Conservation (phyloP, 2,888 invertebrate species). For the Drosophila neoperkinsi region DNA sequence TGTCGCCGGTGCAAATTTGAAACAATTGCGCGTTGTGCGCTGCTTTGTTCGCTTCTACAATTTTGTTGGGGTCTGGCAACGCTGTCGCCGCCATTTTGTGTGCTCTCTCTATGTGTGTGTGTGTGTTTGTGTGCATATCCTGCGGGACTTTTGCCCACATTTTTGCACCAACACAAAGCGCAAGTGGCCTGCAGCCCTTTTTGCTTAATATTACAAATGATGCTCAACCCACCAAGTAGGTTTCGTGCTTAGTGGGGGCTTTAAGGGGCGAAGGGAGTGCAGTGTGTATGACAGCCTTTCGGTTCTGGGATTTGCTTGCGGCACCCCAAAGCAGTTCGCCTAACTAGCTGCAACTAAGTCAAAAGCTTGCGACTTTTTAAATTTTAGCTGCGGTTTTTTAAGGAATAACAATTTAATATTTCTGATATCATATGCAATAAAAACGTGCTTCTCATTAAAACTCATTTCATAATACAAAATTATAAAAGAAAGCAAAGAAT, state of each 20-base stretch:
- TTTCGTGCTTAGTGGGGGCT: not conserved
- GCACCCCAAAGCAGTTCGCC: conserved; percentile 4
- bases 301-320: conserved; percentile 24
- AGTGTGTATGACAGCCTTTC: conserved; percentile 27
- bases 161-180: conserved; percentile 35
- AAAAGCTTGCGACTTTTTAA: conserved; percentile 16
- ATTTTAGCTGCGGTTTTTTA: not conserved
- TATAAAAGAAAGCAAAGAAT: conserved; percentile 37
- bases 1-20: conserved; percentile 30
- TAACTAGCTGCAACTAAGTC: conserved; percentile 33
- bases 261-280: not conserved
- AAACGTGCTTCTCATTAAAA: conserved; percentile 43
- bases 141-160: conserved; percentile 45
- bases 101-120: conserved; percentile 16
- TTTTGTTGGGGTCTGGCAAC: conserved; percentile 30
- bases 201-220: conserved; percentile 44
- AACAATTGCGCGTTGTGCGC: conserved; percentile 31
- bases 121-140: conserved; percentile 34
- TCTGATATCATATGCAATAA: not conserved
- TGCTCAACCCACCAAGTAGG: conserved; percentile 19
- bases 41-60: conserved; percentile 17
- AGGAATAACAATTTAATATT: not conserved
- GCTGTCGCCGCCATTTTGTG: conserved; percentile 48
- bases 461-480: conserved; percentile 42
- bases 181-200: conserved; percentile 42